Conservation (phyloP, 2,888 invertebrate species). For the Cotesia congregata region DNA sequence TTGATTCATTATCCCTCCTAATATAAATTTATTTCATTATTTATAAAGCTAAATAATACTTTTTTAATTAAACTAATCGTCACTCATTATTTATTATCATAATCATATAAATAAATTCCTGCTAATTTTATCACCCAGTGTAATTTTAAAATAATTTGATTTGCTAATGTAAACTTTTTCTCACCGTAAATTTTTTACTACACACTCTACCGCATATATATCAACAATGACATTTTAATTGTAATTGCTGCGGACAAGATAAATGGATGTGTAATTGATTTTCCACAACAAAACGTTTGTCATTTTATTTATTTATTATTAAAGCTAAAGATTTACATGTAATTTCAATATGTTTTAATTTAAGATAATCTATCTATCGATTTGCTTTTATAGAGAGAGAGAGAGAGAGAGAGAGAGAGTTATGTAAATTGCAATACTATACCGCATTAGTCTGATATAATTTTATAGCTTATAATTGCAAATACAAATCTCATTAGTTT, state of each 20-base stretch:
- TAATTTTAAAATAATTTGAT: constrained; percentile 49
- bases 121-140: not conserved
- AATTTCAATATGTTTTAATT: not conserved
- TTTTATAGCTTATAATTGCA: constrained; percentile 28
- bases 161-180: constrained; percentile 58
- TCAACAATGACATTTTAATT: constrained; percentile 59
- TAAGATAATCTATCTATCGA: constrained; percentile 20
- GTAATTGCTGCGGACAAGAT: constrained; percentile 53
- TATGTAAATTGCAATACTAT: constrained; percentile 10
- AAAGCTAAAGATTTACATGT: not conserved
- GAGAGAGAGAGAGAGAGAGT: too few relatives aligned
- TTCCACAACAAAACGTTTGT: not conserved
- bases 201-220: not conserved
- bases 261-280: constrained; percentile 8
- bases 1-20: not conserved
- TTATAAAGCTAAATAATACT: not conserved
- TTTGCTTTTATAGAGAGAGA: too few relatives aligned
- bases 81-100: not conserved
- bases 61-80: not conserved
- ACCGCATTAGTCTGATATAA: constrained; percentile 25
- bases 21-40: not conserved
- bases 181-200: constrained; percentile 23
- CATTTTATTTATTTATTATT: not conserved
- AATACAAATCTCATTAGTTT: constrained; percentile 23
- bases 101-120: not conserved